Conservation (phyloP, 2,888 invertebrate species). For the Fissipunctia ypsillon region DNA sequence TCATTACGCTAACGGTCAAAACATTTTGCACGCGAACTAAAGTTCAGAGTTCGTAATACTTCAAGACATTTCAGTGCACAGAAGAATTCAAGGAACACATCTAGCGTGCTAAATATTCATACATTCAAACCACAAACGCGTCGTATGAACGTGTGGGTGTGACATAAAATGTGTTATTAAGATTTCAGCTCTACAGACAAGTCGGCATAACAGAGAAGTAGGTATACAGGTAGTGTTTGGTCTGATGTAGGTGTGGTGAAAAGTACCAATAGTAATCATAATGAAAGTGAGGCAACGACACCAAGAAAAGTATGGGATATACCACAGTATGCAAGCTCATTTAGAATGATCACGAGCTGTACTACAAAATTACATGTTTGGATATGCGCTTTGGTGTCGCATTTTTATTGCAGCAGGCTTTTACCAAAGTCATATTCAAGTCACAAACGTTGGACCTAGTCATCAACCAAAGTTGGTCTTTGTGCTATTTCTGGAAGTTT, state of each 20-base stretch:
- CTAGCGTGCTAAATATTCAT: slow-evolving; percentile 66
- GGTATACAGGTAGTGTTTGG: slow-evolving; percentile 64
- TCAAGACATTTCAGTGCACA: slow-evolving; percentile 65
- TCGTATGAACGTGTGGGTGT: slow-evolving; percentile 72
- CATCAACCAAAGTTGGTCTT: slow-evolving; percentile 6
- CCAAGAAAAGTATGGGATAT: slow-evolving; percentile 49
- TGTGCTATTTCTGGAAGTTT: slow-evolving; percentile 19
- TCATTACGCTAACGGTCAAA: slow-evolving; percentile 38
- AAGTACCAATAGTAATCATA: slow-evolving; percentile 60
- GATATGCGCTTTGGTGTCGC: slow-evolving; percentile 36
- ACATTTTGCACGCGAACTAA: slow-evolving; percentile 40
- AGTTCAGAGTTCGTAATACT: slow-evolving; percentile 61
- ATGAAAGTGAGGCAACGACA: slow-evolving; percentile 58
- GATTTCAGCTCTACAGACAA: slow-evolving; percentile 78
- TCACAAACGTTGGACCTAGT: slow-evolving; percentile 9
- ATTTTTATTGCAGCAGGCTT: slow-evolving; percentile 35
- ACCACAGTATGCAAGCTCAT: slow-evolving; percentile 39
- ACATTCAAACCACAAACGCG: slow-evolving; percentile 66
- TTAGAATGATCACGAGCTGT: slow-evolving; percentile 34
- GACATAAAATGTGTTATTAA: slow-evolving; percentile 79
- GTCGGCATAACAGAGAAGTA: slow-evolving; percentile 68
- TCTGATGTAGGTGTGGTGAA: slow-evolving; percentile 61
- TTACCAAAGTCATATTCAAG: slow-evolving; percentile 21
- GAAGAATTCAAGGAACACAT: slow-evolving; percentile 63
- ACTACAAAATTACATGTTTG: slow-evolving; percentile 41